Evolutionary conservation across 2,888 invertebrate species (phyloP).

Genomic region (Phlogophora meticulosa): DNA sequence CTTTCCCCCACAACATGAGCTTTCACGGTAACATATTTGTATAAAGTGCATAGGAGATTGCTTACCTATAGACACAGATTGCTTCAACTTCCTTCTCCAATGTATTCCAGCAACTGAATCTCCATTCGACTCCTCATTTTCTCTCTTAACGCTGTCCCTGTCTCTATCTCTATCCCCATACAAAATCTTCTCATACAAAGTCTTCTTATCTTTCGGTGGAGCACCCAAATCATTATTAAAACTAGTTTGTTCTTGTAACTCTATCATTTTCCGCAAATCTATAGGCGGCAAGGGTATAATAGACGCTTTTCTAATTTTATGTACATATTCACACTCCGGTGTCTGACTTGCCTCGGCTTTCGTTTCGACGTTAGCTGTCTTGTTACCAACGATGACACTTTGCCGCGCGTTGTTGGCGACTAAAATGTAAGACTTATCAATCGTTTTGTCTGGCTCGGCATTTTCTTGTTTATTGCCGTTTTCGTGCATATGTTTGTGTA

Average conservation of each 20-base stretch:
- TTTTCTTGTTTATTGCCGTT: conserved; percentile 49
- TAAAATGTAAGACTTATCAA: conserved; percentile 82
- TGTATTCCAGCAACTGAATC: conserved; percentile 77
- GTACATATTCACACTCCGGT: conserved; percentile 83
- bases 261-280: conserved; percentile 82
- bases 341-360: conserved; percentile 66
- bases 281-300: conserved; percentile 84
- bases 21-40: too few relatives aligned
- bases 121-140: conserved; percentile 68
- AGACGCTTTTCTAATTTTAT: conserved; percentile 86
- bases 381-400: conserved; percentile 87
- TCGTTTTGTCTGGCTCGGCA: conserved; percentile 41
- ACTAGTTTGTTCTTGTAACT: conserved; percentile 75
- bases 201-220: conserved; percentile 84
- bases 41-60: background rate
- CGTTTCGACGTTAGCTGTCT: conserved; percentile 67
- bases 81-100: conserved; percentile 81
- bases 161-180: conserved; percentile 80
- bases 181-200: conserved; percentile 87
- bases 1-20: too few relatives aligned
- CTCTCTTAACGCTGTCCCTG: conserved; percentile 73
- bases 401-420: conserved; percentile 87
- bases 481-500: conserved; percentile 78
- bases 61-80: conserved; percentile 67
- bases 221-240: conserved; percentile 75